Conservation (phyloP, 2,113 vertebrate genomes). For the Pterophyllum scalare region DNA sequence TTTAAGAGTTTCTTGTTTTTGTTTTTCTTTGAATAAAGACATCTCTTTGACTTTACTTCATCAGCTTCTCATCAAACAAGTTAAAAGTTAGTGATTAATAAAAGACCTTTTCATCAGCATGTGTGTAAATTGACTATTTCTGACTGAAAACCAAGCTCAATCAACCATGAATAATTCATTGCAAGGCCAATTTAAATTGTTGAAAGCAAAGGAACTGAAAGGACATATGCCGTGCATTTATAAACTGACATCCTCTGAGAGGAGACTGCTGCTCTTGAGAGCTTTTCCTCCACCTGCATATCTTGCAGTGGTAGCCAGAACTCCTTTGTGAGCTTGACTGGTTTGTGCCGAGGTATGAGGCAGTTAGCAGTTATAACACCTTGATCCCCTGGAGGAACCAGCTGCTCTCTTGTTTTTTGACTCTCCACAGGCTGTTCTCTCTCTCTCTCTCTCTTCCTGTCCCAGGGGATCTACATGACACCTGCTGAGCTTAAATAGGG, state of each 20-base stretch:
- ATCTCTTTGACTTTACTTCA: neutral
- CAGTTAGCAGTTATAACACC: conserved; percentile 28
- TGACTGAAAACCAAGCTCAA: neutral
- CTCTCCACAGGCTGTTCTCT: conserved; percentile 61
- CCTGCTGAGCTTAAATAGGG: conserved; percentile 61
- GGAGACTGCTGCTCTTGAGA: neutral
- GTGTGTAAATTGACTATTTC: neutral
- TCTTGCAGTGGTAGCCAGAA: neutral
- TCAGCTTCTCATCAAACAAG: neutral
- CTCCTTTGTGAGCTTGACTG: neutral
- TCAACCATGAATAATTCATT: neutral
- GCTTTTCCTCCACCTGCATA: neutral
- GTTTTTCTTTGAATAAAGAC: no score
- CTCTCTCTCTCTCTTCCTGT: conserved; percentile 15
- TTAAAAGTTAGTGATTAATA: neutral
- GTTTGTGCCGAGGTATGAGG: conserved; percentile 22
- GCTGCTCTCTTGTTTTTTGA: conserved; percentile 62
- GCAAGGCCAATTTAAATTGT: conserved; percentile 3
- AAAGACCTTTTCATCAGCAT: neutral
- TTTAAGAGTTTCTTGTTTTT: no score
- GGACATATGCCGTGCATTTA: neutral
- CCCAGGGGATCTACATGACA: conserved; percentile 53
- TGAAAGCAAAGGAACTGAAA: conserved; percentile 6
- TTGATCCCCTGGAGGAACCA: conserved; percentile 52
- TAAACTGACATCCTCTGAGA: neutral